Conservation (phyloP, 2,888 invertebrate genomes). For the Drosophila prostipennis region DNA sequence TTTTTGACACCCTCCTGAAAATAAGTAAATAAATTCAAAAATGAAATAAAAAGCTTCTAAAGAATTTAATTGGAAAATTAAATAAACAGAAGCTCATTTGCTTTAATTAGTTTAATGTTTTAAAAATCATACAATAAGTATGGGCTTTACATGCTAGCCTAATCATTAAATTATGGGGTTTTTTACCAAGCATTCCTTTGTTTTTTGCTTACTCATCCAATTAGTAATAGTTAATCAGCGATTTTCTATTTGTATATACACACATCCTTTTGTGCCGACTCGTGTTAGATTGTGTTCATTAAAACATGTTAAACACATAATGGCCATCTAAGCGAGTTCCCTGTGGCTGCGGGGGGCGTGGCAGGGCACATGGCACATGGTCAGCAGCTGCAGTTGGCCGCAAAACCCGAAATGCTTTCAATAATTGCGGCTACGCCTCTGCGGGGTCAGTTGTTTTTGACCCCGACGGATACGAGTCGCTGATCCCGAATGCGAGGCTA, state of each 20-base stretch:
- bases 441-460: constrained; percentile 40
- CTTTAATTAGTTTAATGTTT: neutral
- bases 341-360: constrained; percentile 18
- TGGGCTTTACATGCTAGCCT: too few relatives aligned
- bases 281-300: constrained; percentile 39
- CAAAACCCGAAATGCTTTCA: constrained; percentile 68
- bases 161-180: neutral
- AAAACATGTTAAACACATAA: constrained; percentile 67
- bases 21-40: too few relatives aligned
- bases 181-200: neutral
- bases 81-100: neutral
- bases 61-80: neutral
- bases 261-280: constrained; percentile 1
- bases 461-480: constrained; percentile 44
- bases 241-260: neutral
- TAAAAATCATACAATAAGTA: neutral
- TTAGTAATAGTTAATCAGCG: constrained; percentile 20
- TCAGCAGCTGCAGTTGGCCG: constrained; percentile 50
- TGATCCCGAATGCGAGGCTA: constrained; percentile 48
- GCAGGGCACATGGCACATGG: constrained; percentile 2
- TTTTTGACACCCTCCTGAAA: too few relatives aligned
- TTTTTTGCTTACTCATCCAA: constrained; percentile 24
- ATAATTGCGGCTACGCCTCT: constrained; percentile 55
- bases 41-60: neutral
- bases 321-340: constrained; percentile 51